Evolutionary conservation across 2,113 vertebrate species (phyloP), one percentile per base, ranked within the genome.

Genomic region (Coryphaenoides rupestris): DNA sequence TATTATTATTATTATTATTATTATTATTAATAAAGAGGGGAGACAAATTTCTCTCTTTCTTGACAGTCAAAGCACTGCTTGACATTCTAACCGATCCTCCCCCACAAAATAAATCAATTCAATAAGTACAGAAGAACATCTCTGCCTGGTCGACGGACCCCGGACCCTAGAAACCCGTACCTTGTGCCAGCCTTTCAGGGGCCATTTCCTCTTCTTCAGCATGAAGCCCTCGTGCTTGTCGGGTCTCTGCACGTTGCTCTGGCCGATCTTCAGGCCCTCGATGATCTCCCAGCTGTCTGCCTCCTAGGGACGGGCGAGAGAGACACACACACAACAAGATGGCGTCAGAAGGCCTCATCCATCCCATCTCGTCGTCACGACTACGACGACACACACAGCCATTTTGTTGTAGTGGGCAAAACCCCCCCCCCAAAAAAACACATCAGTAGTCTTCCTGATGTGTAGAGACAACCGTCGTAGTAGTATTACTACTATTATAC

Each of bases 151-250:
- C n/a, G n/a, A n/a, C 60, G 40, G 59, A 49, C 22, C 19, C 10
- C 40, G 45, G 14, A 21, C 15, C n/a, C n/a, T n/a, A n/a, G n/a
- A n/a, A n/a, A n/a, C n/a, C 84, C 72, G 69, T 88, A 99, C 97
- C 95, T 99, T 99, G 88, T 98, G 96, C 97, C 96, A 98, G 62
- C 97, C 97, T 90, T 99, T 99, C 79, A 99, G 90, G 28, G 97
- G 97, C 97, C 97, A 99, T 92, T 99, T 99, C 88, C 97, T 91
- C 88, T 96, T 98, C 89, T 99, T 99, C 84, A 99, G 87, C 96
- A 99, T 98, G 83, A 98, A 98, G 13, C 97, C 97, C 85, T 99
- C 97, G 19, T 98, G 94, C 85, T 95, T 99, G 68, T 98, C 96
- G 76, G 97, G 96, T 82, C 94, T 94, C 88, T 94, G 95, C 70